Conservation (phyloP, 2,797 vertebrate species). For the Paguma larvata region DNA sequence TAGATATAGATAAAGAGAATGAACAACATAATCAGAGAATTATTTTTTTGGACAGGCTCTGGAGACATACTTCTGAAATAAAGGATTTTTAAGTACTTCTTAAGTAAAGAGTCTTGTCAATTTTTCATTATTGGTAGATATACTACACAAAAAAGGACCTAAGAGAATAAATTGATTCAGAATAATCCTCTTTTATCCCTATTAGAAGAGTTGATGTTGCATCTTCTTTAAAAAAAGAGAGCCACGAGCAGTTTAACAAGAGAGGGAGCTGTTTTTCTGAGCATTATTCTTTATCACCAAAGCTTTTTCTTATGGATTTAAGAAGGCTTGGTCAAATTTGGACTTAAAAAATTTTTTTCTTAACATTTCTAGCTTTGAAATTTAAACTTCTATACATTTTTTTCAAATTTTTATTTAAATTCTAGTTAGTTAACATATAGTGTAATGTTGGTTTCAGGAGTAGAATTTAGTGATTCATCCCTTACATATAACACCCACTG, state of each 20-base stretch:
- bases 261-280: not conserved
- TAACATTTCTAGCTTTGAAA: slow-evolving; percentile 25
- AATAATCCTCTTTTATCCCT: not conserved
- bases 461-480: too few relatives aligned
- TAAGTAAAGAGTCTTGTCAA: not conserved
- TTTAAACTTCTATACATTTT: not conserved
- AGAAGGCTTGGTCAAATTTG: not conserved
- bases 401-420: too few relatives aligned
- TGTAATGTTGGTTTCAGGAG: too few relatives aligned
- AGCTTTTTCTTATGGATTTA: not conserved
- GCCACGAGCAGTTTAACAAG: not conserved
- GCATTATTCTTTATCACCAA: not conserved
- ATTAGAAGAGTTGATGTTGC: not conserved
- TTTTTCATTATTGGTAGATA: slow-evolving; percentile 25
- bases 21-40: not conserved
- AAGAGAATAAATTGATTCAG: not conserved
- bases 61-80: slow-evolving; percentile 27
- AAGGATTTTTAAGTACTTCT: slow-evolving; percentile 33
- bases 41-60: slow-evolving; percentile 18
- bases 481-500: too few relatives aligned
- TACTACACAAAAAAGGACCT: not conserved
- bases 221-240: not conserved
- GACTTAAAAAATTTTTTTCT: not conserved
- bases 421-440: too few relatives aligned
- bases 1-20: not conserved